Percentiles rank a stretch among this genome's conserved stretches.
These are phyloP conservation scores for Synanthedon vespiformis DNA, from an alignment of 2,888 invertebrate species.

Conservation along the genomic window DNA sequence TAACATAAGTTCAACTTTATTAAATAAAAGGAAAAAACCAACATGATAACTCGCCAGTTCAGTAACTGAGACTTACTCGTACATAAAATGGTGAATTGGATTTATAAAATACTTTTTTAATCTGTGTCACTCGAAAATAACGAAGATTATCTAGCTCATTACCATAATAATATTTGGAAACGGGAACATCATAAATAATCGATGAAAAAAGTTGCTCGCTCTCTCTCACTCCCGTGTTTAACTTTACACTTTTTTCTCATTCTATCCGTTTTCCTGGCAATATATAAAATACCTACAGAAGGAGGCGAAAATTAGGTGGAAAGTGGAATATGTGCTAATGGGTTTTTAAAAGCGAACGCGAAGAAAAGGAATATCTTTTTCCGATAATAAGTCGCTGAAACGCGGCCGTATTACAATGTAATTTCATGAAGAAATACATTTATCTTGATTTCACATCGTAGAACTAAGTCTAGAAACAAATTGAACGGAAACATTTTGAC, in stretches of 20 bases:
- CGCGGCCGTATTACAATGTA: constrained; percentile 3
- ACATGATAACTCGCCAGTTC: no score
- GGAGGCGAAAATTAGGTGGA: constrained; percentile 7
- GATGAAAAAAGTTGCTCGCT: constrained; percentile 32
- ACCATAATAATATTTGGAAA: no score
- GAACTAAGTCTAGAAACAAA: not conserved
- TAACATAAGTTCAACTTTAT: no score
- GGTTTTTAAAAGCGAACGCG: constrained; percentile 11
- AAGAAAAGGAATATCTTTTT: constrained; percentile 5
- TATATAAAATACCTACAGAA: constrained; percentile 2
- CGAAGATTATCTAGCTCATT: no score
- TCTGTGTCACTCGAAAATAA: no score
- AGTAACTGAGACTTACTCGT: no score
- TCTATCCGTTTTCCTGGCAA: constrained; percentile 4
- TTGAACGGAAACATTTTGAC: not conserved
- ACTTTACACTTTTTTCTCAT: constrained; percentile 1
- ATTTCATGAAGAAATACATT: not conserved
- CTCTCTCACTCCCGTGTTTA: constrained; percentile 17
- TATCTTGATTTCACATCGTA: not conserved
- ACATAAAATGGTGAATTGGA: no score
- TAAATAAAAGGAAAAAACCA: no score
- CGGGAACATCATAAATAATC: constrained; percentile 6
- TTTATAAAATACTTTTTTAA: no score
- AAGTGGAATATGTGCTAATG: constrained; percentile 12
- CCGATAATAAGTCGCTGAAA: constrained; percentile 4